Evolutionary conservation across 2,113 vertebrate species (phyloP), one percentile per base, ranked within the genome.

Genomic region (Centropristis striata): DNA sequence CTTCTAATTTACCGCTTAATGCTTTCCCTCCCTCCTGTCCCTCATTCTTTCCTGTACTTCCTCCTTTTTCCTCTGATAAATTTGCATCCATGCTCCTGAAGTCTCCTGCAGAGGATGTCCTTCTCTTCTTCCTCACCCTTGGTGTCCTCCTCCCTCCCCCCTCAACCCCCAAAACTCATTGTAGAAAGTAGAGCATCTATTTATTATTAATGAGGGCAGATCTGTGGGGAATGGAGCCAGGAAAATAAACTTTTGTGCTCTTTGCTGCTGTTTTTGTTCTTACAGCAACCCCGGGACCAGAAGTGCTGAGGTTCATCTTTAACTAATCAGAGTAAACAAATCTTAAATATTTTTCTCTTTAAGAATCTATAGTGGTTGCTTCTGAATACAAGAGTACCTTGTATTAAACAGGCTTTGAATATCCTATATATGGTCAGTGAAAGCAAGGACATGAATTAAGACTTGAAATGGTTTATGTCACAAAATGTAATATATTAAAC

Each of bases 131-230:
- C 21, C 23, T 51, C 66, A 39, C 61, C 37, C 44, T 32, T 39
- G 11, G 13, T 51, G 21, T 50, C 28, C n/a, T 23, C 59, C 28
- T 28, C 1, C 58, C 14, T 32, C 54, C 27, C 59, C 58, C n/a
- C 21, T 28, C 60, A 15, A 8, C 20, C 42, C 32, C 27, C 16
- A 39, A 32, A 68, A 55, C 32, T 60, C 65, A 61, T 71, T 75
- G 80, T 82, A 67, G 78, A 80, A 89, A 89, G 79, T 88, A 42
- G 86, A 90, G 69, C 86, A 73, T 61, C 16, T 41, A 58, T 92
- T 28, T 63, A 90, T 92, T 83, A 89, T 92, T 86, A 7, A 81
- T 88, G 71, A 69, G 28, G 67, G 55, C 58, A 37, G 80, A 44
- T 75, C 79, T 77, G 81, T 75, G 77, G 51, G 84, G 80, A 85